phyloP scores from a whole-genome alignment of 2,113 vertebrate species.

The Nettapus auritus region DNA sequence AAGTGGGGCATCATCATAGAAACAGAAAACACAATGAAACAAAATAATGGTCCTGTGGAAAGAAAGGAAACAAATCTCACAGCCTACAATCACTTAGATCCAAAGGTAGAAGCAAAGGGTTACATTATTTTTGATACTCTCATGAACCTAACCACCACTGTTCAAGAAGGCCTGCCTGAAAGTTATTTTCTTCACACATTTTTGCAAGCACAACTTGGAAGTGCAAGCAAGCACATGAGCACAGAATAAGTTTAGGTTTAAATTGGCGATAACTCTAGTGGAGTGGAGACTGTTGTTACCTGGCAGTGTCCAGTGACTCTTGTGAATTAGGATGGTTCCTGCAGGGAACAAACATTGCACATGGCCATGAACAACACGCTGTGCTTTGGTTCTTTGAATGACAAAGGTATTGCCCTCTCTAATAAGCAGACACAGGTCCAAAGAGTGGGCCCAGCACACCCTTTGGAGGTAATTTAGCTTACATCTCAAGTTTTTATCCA shows the following conservation, averaged over 20 bases:
- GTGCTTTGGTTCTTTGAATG: neutral
- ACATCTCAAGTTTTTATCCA: neutral
- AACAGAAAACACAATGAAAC: neutral
- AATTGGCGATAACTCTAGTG: neutral
- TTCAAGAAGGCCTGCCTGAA: neutral
- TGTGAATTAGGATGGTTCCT: neutral
- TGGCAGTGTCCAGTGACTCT: neutral
- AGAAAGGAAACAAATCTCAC: neutral
- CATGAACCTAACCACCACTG: neutral
- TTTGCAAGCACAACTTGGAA: neutral
- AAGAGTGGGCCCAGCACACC: neutral
- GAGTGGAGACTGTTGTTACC: neutral
- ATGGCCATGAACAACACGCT: rapidly evolving
- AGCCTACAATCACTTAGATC: neutral
- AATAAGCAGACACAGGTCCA: neutral
- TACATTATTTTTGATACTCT: neutral
- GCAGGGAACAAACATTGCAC: neutral
- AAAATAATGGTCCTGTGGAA: neutral
- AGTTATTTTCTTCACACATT: neutral
- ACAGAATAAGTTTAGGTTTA: neutral
- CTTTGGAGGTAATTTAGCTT: neutral
- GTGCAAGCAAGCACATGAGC: neutral
- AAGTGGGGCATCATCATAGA: neutral
- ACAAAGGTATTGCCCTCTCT: neutral
- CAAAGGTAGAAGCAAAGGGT: neutral